Evolutionary conservation across 2,797 vertebrate genomes (phyloP).

Genomic region (Cyprinella venusta): DNA sequence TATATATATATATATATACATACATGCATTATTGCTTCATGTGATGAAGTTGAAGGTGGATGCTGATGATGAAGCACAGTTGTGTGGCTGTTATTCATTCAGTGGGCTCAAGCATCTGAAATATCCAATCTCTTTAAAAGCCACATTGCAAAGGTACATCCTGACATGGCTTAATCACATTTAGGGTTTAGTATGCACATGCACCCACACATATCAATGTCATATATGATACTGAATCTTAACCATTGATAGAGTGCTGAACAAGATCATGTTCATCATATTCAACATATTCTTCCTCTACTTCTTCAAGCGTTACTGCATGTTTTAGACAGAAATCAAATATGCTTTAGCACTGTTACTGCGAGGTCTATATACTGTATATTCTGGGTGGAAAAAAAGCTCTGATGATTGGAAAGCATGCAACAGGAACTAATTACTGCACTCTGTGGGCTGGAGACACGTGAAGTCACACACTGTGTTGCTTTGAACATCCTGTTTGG

Average conservation of each 20-base stretch:
- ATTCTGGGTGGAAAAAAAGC: background rate
- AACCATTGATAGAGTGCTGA: background rate
- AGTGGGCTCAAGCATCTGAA: slow-evolving; percentile 9
- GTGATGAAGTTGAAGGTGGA: slow-evolving; percentile 5
- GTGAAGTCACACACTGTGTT: slow-evolving; percentile 46
- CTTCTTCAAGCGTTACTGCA: background rate
- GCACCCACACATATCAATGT: slow-evolving; percentile 7
- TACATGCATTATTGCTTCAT: background rate
- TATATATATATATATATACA: too few relatives aligned
- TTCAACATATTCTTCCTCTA: slow-evolving; percentile 25
- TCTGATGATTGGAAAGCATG: slow-evolving; percentile 12
- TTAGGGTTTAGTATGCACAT: slow-evolving; percentile 19
- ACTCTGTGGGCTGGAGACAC: slow-evolving; percentile 34
- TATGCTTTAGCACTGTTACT: background rate
- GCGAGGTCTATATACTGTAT: background rate
- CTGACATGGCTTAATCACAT: slow-evolving; percentile 51
- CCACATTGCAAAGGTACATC: slow-evolving; percentile 31
- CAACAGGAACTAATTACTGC: slow-evolving; percentile 51
- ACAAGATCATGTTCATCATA: background rate
- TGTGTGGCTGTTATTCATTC: slow-evolving; percentile 27
- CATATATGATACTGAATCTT: slow-evolving; percentile 14
- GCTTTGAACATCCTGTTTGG: slow-evolving; percentile 55
- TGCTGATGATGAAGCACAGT: slow-evolving; percentile 37
- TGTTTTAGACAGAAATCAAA: background rate
- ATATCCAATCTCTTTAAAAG: slow-evolving; percentile 57